A percentile compares a stretch with the other conserved stretches of the same genome.
phyloP scores from a whole-genome alignment of 1,140 invertebrate genomes.

The Pogonognathellus flavescens region DNA sequence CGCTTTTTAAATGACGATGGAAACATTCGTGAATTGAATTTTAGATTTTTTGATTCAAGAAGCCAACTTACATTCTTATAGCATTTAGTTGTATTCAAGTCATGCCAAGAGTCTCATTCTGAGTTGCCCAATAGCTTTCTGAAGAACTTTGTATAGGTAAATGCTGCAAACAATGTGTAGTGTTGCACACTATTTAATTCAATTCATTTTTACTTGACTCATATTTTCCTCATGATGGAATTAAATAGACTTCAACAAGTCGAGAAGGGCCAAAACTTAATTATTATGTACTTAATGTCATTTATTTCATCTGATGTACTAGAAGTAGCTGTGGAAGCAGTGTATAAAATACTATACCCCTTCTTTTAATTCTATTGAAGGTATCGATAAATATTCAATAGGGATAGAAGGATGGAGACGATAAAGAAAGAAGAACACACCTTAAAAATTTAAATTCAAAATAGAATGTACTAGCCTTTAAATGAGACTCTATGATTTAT shows the following conservation, averaged over 20 bases:
- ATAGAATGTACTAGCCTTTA: conserved; percentile 21
- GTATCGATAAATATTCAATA: conserved; percentile 49
- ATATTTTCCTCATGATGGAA: not conserved
- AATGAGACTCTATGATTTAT: conserved; percentile 20
- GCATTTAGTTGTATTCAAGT: not conserved
- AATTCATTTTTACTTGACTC: not conserved
- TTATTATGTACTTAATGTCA: conserved; percentile 15
- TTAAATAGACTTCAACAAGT: too few relatives aligned
- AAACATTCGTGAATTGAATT: conserved; percentile 39
- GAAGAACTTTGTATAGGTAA: not conserved
- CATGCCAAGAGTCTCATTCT: conserved; percentile 1
- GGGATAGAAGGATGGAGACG: not conserved
- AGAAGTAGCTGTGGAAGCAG: too few relatives aligned
- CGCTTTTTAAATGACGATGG: conserved; percentile 5
- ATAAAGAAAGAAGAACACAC: not conserved
- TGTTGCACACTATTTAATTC: too few relatives aligned
- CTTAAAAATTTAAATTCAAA: conserved; percentile 43
- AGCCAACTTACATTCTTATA: not conserved
- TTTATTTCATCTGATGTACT: not conserved
- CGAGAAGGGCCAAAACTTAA: not conserved
- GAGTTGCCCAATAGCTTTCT: not conserved
- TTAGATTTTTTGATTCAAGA: conserved; percentile 17
- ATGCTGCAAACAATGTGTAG: not conserved
- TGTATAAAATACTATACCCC: too few relatives aligned
- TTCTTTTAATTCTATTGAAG: conserved; percentile 14